Evolutionary conservation across 2,888 invertebrate species (phyloP), one percentile per base, ranked within the genome.

Genomic region (Dimorphilus gyrociliatus): DNA sequence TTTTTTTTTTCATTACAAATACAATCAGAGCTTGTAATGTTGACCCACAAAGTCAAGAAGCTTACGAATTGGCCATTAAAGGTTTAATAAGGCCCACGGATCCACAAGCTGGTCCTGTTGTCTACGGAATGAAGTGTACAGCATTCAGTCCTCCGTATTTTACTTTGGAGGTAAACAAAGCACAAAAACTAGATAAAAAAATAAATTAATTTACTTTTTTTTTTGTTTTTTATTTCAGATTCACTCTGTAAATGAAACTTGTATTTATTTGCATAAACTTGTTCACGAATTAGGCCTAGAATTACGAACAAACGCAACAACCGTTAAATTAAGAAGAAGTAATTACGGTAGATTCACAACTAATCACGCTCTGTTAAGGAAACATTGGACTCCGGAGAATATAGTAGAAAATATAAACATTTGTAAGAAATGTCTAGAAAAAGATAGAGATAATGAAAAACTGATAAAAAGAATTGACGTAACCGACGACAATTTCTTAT

Each of bases 61-160:
- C 85, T 7, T 94, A 82, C 60, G 82, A 92, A 34, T 51, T 92
- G 34, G 88, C 88, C 5, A 67, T 73, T 1, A 66, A 75, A 56
- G 92, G 94, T 1, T 68, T 76, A 0, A 70, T 90, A 3, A 67
- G 86, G 34, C 86, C 92, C 0, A 65, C 67, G 0, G 69, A 66
- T 21, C 30, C 32, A 5, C 32, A 42, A 5, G 73, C 75, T 35
- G 65, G 75, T 16, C 80, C 86, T 0, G 65, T 90, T 18, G 51
- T 92, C 16, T 92, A 90, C 60, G 75, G 78, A 16, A 72, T 92
- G 17, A 81, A 78, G 57, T 78, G 86, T 60, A 71, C 81, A 2
- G 67, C 79, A 38, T 88, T 81, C 56, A 64, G 75, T 16, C 69
- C 74, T 10, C 92, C 92, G 0, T 66, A 80, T 42, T 88, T 92